Base-by-base conservation (phyloP, 2,113 vertebrate species). In the Mungos mungo region DNA sequence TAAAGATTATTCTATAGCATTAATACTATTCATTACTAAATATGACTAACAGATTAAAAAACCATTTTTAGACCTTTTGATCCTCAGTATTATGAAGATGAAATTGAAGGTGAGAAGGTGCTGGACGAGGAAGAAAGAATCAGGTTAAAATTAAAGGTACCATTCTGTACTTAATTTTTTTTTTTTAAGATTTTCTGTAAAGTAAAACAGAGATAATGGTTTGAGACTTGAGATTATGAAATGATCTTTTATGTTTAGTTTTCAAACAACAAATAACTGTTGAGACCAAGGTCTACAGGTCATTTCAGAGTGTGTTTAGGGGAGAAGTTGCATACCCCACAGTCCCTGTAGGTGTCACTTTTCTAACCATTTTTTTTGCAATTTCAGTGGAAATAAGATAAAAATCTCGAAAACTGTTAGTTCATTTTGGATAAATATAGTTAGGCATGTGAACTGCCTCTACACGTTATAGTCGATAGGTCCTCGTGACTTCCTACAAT, bases 61-160 rank as follows among this genome's bases (percentile, higher is more conserved):
- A 93, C 18, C 35, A 68, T 89, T 98, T 97, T 29, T 98, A 99
- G 99, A 85, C 99, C 99, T 21, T 99, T 99, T 97, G 99, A 99
- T 98, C 99, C 99, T 82, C 99, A 99, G 97, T 99, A 99, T 97
- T 99, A 99, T 57, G 99, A 99, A 98, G 99, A 99, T 98, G 99
- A 99, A 98, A 99, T 99, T 99, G 99, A 99, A 98, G 99, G 99
- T 98, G 99, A 99, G 98, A 99, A 99, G 98, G 99, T 99, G 99
- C 98, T 99, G 98, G 99, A 99, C 97, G 99, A 99, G 98, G 99
- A 99, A 98, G 99, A 99, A 19, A 98, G 99, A 96, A 99, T 99
- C 76, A 99, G 99, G 96, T 99, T 99, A 97, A 99, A 99, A 97
- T 98, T 99, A 88, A 99, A 99, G 99, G 99, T 99, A 98, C 47